phyloP scores from a whole-genome alignment of 2,797 vertebrate genomes.

The Catharus ustulatus region DNA sequence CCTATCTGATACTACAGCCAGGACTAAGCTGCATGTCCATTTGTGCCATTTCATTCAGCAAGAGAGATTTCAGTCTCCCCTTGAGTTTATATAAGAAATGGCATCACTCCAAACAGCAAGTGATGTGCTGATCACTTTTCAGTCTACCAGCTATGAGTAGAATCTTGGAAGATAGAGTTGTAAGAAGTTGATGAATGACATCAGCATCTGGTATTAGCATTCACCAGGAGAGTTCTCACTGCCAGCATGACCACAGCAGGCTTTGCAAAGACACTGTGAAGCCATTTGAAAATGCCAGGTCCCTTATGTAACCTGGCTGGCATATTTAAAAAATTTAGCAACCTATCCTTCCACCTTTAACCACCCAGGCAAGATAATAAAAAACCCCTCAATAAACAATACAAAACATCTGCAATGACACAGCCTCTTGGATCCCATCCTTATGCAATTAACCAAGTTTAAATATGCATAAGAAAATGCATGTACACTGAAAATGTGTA shows the following conservation, averaged over 20 bases:
- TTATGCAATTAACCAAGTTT: not conserved
- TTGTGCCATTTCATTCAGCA: not conserved
- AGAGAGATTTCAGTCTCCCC: not conserved
- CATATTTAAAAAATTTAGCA: rapidly evolving
- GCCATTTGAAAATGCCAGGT: not conserved
- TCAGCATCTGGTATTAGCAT: not conserved
- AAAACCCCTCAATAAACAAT: rapidly evolving
- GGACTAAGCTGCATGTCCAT: not conserved
- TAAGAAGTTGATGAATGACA: not conserved
- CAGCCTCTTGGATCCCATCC: not conserved
- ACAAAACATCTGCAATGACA: not conserved
- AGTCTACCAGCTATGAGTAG: not conserved
- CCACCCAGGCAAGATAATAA: not conserved
- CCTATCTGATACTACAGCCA: not conserved
- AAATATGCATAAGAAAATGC: not conserved
- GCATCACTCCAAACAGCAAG: not conserved
- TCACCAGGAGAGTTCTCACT: not conserved
- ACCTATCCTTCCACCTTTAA: not conserved
- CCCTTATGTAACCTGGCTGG: not conserved
- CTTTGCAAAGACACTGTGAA: not conserved
- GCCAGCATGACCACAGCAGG: not conserved
- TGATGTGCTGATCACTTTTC: not conserved
- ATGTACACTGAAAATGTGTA: not conserved
- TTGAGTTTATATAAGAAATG: rapidly evolving
- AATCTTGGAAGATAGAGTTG: not conserved